Evolutionary conservation across 2,113 vertebrate genomes (phyloP), one percentile per base, ranked within the genome.

Genomic region (Piaya cayana): DNA sequence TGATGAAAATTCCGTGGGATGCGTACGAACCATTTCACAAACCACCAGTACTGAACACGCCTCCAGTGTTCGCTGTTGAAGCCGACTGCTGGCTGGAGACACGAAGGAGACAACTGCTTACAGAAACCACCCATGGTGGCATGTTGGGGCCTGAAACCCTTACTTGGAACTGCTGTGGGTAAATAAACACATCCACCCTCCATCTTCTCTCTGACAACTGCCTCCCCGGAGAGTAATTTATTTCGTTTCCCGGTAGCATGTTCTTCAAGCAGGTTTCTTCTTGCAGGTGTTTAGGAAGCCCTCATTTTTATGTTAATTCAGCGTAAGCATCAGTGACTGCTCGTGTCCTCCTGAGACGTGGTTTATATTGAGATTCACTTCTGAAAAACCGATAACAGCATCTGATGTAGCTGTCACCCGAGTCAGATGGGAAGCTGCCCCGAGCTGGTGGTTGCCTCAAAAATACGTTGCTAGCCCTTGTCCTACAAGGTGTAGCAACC

Each of bases 101-200:
- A 10, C 63, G 84, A 52, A 72, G 32, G 60, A 94, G 90, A 43
- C 78, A 59, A 80, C 82, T 58, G 55, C 65, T 69, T 14, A 5
- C 79, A 87, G 50, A 74, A 94, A 68, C 59, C 71, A 27, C 82
- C 12, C 11, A 19, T 2, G 82, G 75, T 86, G 74, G 82, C 95
- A 0, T 86, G 94, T 84, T 5, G 5, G 84, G 84, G 91, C 96
- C 91, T 95, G 93, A 78, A 85, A 5, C 56, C 74, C 15, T 0
- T 83, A 47, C 88, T 71, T 59, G 82, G 67, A 92, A 82, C 91
- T 88, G 84, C 68, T 62, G 59, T 27, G 75, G 55, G 37, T 87
- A 92, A 96, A 93, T 65, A 93, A 82, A 91, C 87, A 87, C 87
- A 63, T 94, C 82, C 87, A 85, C 78, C 93, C 78, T 74, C 59